Conservation (phyloP, 2,888 invertebrate genomes). For the Nomada flava region DNA sequence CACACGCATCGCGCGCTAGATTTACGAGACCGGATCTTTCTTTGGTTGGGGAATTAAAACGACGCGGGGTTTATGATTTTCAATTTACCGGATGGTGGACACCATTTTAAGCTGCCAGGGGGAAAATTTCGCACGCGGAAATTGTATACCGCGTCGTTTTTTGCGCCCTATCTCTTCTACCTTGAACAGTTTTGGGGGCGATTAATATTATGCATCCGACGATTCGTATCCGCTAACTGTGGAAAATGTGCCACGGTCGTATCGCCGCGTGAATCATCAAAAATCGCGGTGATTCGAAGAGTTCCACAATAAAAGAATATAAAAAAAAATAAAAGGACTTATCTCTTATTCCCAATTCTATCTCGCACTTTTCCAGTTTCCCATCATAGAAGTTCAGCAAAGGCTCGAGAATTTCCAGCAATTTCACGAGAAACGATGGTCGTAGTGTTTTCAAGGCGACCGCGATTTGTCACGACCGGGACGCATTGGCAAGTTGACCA, state of each 20-base stretch:
- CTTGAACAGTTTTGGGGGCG: background rate
- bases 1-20: constrained; percentile 56
- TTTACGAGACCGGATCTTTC: constrained; percentile 65
- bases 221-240: background rate
- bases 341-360: background rate
- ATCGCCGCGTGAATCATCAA: background rate
- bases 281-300: background rate
- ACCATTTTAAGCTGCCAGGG: constrained; percentile 55
- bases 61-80: constrained; percentile 68
- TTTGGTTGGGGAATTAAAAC: constrained; percentile 63
- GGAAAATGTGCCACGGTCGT: background rate
- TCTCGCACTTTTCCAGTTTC: background rate
- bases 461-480: constrained; percentile 39
- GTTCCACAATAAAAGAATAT: background rate
- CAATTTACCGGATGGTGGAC: constrained; percentile 69
- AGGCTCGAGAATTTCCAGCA: background rate
- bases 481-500: constrained; percentile 32
- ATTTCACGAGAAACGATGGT: background rate
- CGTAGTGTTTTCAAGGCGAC: background rate
- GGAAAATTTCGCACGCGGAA: constrained; percentile 2
- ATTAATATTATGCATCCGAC: constrained; percentile 11
- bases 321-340: background rate
- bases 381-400: background rate
- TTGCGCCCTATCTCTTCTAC: background rate
- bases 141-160: constrained; percentile 37